phyloP scores from a whole-genome alignment of 2,113 vertebrate species.

The Corythornis vintsioides region DNA sequence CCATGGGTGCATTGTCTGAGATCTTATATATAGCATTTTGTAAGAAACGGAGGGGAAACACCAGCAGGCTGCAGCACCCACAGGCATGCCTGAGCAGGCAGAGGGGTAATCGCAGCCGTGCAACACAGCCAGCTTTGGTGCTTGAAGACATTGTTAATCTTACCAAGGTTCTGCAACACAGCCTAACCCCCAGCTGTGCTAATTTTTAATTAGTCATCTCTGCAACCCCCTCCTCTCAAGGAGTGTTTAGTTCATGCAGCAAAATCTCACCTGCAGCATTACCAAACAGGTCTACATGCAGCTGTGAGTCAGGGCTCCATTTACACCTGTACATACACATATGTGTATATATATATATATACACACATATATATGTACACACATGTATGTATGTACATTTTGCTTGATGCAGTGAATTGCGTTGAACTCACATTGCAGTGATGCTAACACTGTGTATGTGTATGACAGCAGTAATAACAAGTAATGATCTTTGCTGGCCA shows the following conservation, averaged over 20 bases:
- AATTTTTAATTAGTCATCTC: not conserved
- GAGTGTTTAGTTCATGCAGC: not conserved
- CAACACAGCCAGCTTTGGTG: no score
- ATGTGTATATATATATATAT: rapidly evolving
- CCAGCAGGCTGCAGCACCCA: not conserved
- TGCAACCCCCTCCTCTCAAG: not conserved
- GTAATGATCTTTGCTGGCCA: not conserved
- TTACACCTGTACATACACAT: not conserved
- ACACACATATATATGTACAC: no score
- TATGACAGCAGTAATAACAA: not conserved
- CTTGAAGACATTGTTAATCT: not conserved
- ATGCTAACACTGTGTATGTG: not conserved
- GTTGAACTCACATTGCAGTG: not conserved
- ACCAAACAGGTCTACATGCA: not conserved
- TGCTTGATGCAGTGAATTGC: not conserved
- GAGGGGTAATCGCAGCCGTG: no score
- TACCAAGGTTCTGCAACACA: not conserved
- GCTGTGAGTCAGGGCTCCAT: not conserved
- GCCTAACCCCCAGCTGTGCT: not conserved
- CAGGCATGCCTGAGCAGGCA: not conserved
- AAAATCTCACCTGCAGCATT: not conserved
- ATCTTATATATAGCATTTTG: no score
- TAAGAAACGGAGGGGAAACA: not conserved
- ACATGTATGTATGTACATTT: not conserved
- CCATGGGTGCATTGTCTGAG: rapidly evolving